Conservation (phyloP, 92 coral and sea anemone genomes). For the Umimayanthus chanpuru region DNA sequence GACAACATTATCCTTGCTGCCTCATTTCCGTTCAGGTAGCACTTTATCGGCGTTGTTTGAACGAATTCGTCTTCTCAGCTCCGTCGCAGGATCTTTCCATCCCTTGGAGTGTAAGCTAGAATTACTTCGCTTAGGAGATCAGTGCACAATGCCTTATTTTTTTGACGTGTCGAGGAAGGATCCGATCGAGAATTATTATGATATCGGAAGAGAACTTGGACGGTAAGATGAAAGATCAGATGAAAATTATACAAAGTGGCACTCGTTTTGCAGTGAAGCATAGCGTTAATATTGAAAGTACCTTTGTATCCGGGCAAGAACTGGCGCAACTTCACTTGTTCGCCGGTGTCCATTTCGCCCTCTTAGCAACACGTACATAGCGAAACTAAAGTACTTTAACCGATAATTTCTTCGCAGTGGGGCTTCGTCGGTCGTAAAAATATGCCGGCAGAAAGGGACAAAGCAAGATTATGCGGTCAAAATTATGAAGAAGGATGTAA, state of each 20-base stretch:
- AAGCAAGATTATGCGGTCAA: conserved; percentile 83
- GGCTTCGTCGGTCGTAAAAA: conserved; percentile 92
- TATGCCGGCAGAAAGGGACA: conserved; percentile 82
- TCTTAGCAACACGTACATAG: background rate
- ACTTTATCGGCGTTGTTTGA: background rate
- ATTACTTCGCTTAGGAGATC: background rate
- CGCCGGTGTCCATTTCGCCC: background rate
- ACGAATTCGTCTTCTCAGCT: background rate
- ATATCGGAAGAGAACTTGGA: conserved; percentile 76
- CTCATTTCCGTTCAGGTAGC: conserved; percentile 23
- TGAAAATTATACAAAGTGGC: background rate
- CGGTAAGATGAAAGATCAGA: conserved; percentile 53
- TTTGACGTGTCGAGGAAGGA: conserved; percentile 80
- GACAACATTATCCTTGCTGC: conserved; percentile 22
- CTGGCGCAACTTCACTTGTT: background rate
- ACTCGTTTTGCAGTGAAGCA: conserved; percentile 19
- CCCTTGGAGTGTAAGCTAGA: background rate
- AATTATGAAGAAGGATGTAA: conserved; percentile 88
- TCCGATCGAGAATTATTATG: conserved; percentile 78
- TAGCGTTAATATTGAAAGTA: conserved; percentile 14
- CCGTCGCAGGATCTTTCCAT: background rate
- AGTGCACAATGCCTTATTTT: conserved; percentile 60
- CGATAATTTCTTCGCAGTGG: conserved; percentile 69
- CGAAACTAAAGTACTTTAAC: background rate
- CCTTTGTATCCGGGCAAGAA: conserved; percentile 32